A percentile compares a stretch with the other conserved stretches of the same genome.
Conservation (phyloP, 2,888 invertebrate species). For the Agonopterix arenella region DNA sequence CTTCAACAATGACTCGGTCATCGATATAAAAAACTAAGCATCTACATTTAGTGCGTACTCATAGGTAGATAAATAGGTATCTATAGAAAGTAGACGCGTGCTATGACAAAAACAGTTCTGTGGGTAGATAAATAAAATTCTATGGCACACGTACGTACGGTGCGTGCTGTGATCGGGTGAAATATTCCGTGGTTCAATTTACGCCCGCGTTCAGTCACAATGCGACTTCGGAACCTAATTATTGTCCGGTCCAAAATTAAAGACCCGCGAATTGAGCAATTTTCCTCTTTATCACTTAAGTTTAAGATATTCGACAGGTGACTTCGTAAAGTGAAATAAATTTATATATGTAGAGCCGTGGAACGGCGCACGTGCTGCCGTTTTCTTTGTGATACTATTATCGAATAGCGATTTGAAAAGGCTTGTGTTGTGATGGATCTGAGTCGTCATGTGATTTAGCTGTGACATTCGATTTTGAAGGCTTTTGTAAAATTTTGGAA, state of each 20-base stretch:
- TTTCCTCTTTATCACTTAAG: too few relatives aligned
- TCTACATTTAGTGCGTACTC: constrained; percentile 34
- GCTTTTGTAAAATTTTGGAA: too few relatives aligned
- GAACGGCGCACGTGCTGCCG: constrained; percentile 33
- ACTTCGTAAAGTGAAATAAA: too few relatives aligned
- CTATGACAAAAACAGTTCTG: constrained; percentile 57
- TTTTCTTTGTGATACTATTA: constrained; percentile 43
- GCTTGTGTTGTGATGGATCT: not conserved
- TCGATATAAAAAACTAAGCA: constrained; percentile 57
- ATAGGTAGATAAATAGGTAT: constrained; percentile 21
- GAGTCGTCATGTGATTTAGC: not conserved
- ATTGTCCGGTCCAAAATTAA: constrained; percentile 9
- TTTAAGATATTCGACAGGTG: too few relatives aligned
- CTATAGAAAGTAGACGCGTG: constrained; percentile 70
- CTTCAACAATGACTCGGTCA: constrained; percentile 50
- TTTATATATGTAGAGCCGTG: too few relatives aligned
- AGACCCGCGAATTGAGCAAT: too few relatives aligned
- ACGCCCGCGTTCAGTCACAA: constrained; percentile 48
- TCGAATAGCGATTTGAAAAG: constrained; percentile 4
- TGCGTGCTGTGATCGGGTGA: constrained; percentile 42
- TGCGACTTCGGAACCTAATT: constrained; percentile 56
- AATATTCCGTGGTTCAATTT: constrained; percentile 67
- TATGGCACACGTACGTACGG: constrained; percentile 63
- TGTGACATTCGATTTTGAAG: too few relatives aligned
- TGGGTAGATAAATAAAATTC: constrained; percentile 65